Evolutionary conservation across 2,797 vertebrate species (phyloP).

Genomic region (Rhinogobio ventralis): DNA sequence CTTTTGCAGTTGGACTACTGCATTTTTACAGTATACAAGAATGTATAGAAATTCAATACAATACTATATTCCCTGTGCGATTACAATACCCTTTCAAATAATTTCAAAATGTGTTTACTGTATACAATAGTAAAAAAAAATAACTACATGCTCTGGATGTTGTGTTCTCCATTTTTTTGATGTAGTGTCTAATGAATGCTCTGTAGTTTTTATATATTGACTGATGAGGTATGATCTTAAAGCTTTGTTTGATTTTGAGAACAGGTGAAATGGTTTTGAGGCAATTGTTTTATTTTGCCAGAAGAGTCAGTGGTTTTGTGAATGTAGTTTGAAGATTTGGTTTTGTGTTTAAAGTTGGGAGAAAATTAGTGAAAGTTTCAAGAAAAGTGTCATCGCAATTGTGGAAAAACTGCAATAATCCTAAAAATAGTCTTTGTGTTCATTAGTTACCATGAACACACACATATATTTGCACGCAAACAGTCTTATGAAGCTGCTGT

Average conservation of each 20-base stretch:
- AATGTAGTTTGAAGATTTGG: background rate
- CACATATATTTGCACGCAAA: background rate
- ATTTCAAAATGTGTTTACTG: background rate
- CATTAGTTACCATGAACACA: background rate
- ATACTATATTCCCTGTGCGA: background rate
- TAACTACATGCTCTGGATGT: background rate
- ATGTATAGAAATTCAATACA: background rate
- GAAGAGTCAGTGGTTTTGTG: background rate
- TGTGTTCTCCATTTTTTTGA: background rate
- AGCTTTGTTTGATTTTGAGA: background rate
- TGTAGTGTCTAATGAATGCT: background rate
- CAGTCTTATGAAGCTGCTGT: conserved; percentile 43
- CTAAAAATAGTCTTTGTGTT: conserved; percentile 13
- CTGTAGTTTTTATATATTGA: background rate
- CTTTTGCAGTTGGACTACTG: background rate
- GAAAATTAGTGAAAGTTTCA: background rate
- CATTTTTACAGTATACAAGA: background rate
- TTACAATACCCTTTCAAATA: background rate
- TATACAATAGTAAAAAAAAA: background rate
- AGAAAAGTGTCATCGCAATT: background rate
- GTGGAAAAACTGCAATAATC: background rate
- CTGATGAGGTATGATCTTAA: background rate
- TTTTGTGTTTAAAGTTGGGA: background rate
- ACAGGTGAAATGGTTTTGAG: too few species aligned
- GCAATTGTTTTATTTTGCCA: background rate